phyloP scores from a whole-genome alignment of 1,140 invertebrate genomes.

The Propsilocerus akamusi region DNA sequence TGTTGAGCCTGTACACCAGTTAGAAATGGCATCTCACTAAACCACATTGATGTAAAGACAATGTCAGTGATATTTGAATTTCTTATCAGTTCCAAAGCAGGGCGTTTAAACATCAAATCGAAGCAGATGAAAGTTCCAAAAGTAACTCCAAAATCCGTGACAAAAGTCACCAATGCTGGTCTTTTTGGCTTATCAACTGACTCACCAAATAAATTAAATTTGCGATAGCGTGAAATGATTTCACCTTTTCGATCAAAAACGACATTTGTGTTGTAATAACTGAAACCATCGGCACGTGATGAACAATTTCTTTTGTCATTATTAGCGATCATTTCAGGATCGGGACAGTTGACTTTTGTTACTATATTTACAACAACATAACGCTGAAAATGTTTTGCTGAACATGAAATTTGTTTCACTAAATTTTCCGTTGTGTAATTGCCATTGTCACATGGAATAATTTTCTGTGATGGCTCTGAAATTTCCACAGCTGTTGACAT shows the following conservation, averaged over 20 bases:
- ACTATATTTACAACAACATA: slow-evolving; percentile 55
- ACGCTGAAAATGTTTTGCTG: slow-evolving; percentile 18
- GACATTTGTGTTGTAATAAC: slow-evolving; percentile 53
- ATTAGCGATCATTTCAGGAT: slow-evolving; percentile 12
- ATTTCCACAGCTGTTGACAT: slow-evolving; percentile 11
- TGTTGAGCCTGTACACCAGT: slow-evolving; percentile 26
- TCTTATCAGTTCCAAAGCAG: slow-evolving; percentile 32
- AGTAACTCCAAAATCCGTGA: slow-evolving; percentile 61
- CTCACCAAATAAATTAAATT: slow-evolving; percentile 49
- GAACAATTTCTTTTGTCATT: slow-evolving; percentile 17
- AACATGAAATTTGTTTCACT: slow-evolving; percentile 15
- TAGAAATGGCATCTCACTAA: slow-evolving; percentile 41
- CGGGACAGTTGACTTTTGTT: slow-evolving; percentile 35
- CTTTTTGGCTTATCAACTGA: slow-evolving; percentile 20
- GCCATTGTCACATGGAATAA: slow-evolving; percentile 11
- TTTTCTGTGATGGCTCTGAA: slow-evolving; percentile 8
- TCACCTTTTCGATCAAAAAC: slow-evolving; percentile 42
- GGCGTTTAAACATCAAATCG: slow-evolving; percentile 51
- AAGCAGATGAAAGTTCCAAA: slow-evolving; percentile 67
- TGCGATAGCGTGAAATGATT: slow-evolving; percentile 44
- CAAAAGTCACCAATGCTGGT: slow-evolving; percentile 35
- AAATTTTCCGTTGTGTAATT: slow-evolving; percentile 12
- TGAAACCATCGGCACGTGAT: slow-evolving; percentile 16
- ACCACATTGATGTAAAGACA: slow-evolving; percentile 56
- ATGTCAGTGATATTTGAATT: slow-evolving; percentile 40